phyloP scores from a whole-genome alignment of 1,140 invertebrate species.

The Venustaconcha ellipsiformis region DNA sequence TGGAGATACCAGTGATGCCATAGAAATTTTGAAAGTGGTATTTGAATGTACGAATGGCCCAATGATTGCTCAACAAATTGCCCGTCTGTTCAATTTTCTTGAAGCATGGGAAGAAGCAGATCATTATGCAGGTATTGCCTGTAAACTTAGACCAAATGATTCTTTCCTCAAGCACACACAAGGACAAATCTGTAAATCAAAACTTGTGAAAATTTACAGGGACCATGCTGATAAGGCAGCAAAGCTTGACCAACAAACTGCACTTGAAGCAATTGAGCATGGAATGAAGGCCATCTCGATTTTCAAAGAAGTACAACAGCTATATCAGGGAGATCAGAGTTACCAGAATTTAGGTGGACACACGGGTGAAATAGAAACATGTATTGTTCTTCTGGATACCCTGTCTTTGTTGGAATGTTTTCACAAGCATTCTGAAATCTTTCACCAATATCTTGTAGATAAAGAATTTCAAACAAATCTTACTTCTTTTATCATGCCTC shows the following conservation, averaged over 20 bases:
- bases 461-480: too few relatives aligned
- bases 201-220: constrained; percentile 10
- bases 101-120: too few relatives aligned
- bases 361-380: constrained; percentile 24
- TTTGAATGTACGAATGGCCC: too few relatives aligned
- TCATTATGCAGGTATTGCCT: background rate
- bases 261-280: constrained; percentile 4
- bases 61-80: too few relatives aligned
- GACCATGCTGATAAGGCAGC: background rate
- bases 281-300: constrained; percentile 5
- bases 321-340: constrained; percentile 2
- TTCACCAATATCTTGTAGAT: too few relatives aligned
- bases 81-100: too few relatives aligned
- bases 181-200: constrained; percentile 27
- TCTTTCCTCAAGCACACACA: constrained; percentile 36
- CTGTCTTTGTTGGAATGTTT: too few relatives aligned
- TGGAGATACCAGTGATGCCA: too few relatives aligned
- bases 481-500: too few relatives aligned
- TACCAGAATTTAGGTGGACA: constrained; percentile 13
- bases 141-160: constrained; percentile 15
- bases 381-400: background rate
- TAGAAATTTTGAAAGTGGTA: too few relatives aligned
- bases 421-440: too few relatives aligned
- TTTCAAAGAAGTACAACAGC: constrained; percentile 20
- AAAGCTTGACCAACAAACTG: background rate